phyloP scores from a whole-genome alignment of 1,140 invertebrate species.

The Sminthurinus signatus region DNA sequence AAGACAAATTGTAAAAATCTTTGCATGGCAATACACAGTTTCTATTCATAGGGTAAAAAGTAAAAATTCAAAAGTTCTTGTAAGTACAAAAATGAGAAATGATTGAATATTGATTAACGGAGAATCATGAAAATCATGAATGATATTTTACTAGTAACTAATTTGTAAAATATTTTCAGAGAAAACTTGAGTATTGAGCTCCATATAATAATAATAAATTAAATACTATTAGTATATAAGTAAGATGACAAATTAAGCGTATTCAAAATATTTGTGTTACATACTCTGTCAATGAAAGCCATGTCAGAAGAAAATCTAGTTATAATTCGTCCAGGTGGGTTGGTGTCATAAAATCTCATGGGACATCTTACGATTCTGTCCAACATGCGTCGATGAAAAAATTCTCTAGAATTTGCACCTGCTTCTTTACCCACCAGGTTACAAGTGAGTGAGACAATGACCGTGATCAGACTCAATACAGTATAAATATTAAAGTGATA shows the following conservation, averaged over 20 bases:
- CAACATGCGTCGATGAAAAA: constrained; percentile 45
- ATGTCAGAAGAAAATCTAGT: constrained; percentile 54
- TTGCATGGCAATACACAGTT: constrained; percentile 67
- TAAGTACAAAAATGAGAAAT: no score
- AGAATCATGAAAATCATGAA: no score
- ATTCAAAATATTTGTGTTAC: no score
- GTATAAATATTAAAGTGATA: constrained; percentile 56
- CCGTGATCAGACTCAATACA: constrained; percentile 52
- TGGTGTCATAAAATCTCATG: constrained; percentile 50
- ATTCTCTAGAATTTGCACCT: constrained; percentile 42
- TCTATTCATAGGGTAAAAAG: no score
- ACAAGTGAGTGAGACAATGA: constrained; percentile 54
- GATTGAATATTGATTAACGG: no score
- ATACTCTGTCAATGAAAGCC: constrained; percentile 52
- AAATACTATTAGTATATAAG: neutral
- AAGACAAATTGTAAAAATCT: constrained; percentile 63
- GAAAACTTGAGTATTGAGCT: neutral
- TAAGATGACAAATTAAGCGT: no score
- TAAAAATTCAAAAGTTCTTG: no score
- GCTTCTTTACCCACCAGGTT: constrained; percentile 47
- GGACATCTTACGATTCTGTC: constrained; percentile 43
- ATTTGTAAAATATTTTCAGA: neutral
- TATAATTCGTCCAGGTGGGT: constrained; percentile 51
- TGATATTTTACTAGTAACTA: no score
- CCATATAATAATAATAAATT: no score